phyloP scores from a whole-genome alignment of 2,797 vertebrate species.

The Balearica regulorum region DNA sequence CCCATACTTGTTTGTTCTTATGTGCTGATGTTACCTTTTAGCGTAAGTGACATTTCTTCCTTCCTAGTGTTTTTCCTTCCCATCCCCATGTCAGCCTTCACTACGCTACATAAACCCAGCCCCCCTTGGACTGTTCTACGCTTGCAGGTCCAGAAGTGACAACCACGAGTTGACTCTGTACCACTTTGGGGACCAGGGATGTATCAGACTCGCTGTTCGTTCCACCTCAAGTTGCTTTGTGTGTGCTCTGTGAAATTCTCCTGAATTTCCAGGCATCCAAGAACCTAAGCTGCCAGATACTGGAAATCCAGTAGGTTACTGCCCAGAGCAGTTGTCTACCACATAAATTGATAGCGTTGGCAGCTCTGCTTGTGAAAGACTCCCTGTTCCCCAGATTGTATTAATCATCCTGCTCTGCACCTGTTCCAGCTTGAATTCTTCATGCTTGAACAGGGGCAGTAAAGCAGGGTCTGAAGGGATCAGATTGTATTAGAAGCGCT shows the following conservation, averaged over 20 bases:
- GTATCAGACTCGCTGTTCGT: accelerated
- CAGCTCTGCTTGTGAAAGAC: constrained; percentile 63
- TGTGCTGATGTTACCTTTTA: not conserved
- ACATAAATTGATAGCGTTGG: constrained; percentile 66
- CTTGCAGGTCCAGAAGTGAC: not conserved
- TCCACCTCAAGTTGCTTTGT: constrained; percentile 20
- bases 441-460: constrained; percentile 62
- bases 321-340: constrained; percentile 67
- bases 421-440: constrained; percentile 68
- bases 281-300: constrained; percentile 26
- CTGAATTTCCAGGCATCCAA: constrained; percentile 34
- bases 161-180: not conserved
- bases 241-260: constrained; percentile 34
- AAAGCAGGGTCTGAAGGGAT: constrained; percentile 56
- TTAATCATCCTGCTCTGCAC: constrained; percentile 66
- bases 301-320: constrained; percentile 57
- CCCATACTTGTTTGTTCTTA: not conserved
- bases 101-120: accelerated
- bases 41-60: not conserved
- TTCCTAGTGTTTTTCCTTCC: not conserved
- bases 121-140: not conserved
- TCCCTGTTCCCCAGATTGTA: constrained; percentile 57
- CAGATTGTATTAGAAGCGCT: constrained; percentile 54
- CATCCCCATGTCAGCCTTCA: not conserved
- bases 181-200: not conserved